Evolutionary conservation across 2,113 vertebrate species (phyloP).

Genomic region (Ellobius talpinus): DNA sequence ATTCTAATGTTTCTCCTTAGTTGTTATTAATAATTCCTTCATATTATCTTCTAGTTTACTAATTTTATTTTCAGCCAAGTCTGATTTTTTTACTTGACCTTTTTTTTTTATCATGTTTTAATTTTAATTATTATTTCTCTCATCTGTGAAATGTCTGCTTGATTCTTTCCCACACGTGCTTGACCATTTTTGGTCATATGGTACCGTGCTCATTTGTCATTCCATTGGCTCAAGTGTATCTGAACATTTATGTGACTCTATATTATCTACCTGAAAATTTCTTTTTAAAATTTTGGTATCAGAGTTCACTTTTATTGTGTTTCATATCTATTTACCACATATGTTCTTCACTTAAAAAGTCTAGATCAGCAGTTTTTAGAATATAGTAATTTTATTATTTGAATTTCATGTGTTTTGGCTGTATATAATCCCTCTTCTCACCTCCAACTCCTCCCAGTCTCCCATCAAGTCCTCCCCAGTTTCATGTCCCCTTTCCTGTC

Average conservation of each 20-base stretch:
- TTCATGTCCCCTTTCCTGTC: background rate
- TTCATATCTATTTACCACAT: background rate
- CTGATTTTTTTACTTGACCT: background rate
- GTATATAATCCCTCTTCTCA: background rate
- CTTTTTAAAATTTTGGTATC: background rate
- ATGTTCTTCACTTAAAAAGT: background rate
- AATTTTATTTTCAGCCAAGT: slow-evolving; percentile 1
- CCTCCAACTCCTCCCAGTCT: background rate
- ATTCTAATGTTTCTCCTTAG: slow-evolving; percentile 18
- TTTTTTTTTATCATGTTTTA: background rate
- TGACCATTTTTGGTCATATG: background rate
- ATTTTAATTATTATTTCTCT: background rate
- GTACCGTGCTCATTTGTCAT: background rate
- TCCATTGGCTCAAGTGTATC: slow-evolving; percentile 3
- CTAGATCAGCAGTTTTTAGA: background rate
- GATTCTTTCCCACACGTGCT: background rate
- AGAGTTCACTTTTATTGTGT: background rate
- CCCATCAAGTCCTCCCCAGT: background rate
- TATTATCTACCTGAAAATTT: background rate
- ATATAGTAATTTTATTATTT: background rate
- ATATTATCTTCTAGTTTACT: background rate
- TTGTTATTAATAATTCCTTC: background rate
- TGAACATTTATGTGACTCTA: background rate
- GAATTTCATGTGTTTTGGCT: background rate
- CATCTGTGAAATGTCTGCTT: background rate